Conservation (phyloP, 2,113 vertebrate genomes). For the Brachirus orientalis region DNA sequence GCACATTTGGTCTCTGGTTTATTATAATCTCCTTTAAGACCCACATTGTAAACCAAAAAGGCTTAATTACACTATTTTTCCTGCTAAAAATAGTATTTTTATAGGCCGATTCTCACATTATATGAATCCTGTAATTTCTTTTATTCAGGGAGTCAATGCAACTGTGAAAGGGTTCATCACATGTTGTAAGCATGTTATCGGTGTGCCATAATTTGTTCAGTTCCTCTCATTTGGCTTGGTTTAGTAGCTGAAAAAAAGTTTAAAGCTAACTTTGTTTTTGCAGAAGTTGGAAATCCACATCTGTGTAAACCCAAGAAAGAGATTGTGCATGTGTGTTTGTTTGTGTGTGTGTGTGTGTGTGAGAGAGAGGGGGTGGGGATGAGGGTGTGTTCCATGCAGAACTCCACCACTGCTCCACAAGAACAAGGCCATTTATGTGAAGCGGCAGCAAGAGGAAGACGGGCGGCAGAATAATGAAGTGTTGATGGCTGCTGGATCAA, state of each 20-base stretch:
- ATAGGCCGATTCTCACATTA: background rate
- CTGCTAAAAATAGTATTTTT: conserved; percentile 1
- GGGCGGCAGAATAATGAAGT: conserved; percentile 76
- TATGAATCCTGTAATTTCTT: background rate
- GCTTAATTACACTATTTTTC: background rate
- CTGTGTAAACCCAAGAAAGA: conserved; percentile 55
- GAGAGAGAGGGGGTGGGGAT: conserved; percentile 16
- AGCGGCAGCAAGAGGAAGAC: conserved; percentile 66
- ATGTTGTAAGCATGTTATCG: conserved; percentile 16
- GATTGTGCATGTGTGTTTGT: conserved; percentile 15
- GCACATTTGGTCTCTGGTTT: background rate
- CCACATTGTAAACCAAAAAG: background rate
- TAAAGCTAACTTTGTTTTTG: conserved; percentile 38
- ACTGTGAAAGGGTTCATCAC: background rate
- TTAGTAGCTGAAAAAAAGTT: conserved; percentile 35
- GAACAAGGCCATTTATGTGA: conserved; percentile 69
- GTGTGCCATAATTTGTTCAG: conserved; percentile 4
- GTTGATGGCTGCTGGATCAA: conserved; percentile 77
- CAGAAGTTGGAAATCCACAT: conserved; percentile 54
- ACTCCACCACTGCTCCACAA: conserved; percentile 42
- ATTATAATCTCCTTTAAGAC: background rate
- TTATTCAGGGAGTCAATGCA: background rate
- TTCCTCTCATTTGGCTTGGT: conserved; percentile 32
- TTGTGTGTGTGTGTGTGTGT: conserved; percentile 15
- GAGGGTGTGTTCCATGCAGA: conserved; percentile 13